These are phyloP conservation scores for Hyperopisus bebe DNA, from an alignment of 2,113 vertebrate genomes.

Conservation along the genomic window DNA sequence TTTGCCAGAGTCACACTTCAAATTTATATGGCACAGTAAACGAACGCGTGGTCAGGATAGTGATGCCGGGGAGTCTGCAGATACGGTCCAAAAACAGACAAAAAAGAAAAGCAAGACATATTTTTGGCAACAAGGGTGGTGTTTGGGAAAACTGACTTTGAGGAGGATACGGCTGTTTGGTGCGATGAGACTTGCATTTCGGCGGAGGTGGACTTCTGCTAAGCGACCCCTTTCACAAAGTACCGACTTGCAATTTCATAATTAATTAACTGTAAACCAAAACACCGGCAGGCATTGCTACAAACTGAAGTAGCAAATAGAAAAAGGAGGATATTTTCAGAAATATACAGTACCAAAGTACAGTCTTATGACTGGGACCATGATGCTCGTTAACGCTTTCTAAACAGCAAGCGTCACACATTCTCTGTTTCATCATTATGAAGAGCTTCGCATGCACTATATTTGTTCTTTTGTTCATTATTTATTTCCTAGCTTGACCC, in stretches of 20 bases:
- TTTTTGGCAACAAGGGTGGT: background rate
- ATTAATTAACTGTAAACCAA: background rate
- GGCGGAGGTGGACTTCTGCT: background rate
- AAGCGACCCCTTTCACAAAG: background rate
- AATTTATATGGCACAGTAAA: background rate
- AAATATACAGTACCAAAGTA: background rate
- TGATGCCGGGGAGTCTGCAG: background rate
- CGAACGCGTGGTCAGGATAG: background rate
- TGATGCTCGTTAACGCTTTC: background rate
- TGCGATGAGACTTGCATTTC: background rate
- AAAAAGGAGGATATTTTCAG: background rate
- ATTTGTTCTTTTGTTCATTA: background rate
- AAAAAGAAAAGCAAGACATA: background rate
- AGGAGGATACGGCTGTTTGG: background rate
- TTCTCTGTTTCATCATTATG: background rate
- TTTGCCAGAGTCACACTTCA: background rate
- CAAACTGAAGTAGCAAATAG: background rate
- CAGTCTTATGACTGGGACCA: background rate
- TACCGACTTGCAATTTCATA: background rate
- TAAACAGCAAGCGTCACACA: background rate
- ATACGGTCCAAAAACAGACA: background rate
- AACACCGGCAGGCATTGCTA: background rate
- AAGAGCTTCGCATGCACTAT: background rate
- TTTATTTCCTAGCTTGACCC: background rate
- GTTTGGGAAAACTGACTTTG: background rate